Base-by-base conservation (phyloP, 2,797 vertebrate genomes). In the Momotus momota region DNA sequence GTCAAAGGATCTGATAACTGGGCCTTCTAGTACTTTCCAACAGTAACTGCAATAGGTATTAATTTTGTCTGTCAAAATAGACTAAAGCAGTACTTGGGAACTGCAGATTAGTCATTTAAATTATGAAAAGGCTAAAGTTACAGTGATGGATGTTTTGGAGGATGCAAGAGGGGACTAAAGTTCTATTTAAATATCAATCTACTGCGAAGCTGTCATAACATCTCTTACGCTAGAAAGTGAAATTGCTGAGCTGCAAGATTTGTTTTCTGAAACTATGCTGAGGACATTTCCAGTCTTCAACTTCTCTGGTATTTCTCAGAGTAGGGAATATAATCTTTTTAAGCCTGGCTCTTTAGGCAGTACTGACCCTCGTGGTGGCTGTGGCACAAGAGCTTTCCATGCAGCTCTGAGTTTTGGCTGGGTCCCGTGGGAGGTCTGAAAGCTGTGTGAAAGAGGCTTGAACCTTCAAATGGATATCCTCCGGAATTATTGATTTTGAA, bases 31-130 rank as follows among this genome's bases (percentile, higher is more conserved):
- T 52, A 58, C 87, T 93, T 96, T 92, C 89, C 79, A 81, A 0
- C 70, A 73, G 70, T 35, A 91, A 72, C 60, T 77, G 88, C 55
- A 57, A 69, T 80, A 77, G 51, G 58, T 72, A 92, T 96, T 97
- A 93, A 96, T 96, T 94, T 88, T 66, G 58, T 66, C 96, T 96
- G 91, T 96, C 96, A 94, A 94, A 96, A 84, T 40, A 70, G 85
- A 75, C 72, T 69, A 45, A 94, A 94, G 93, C 88, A 41, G 35
- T 94, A 79, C 74, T 96, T 94, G 84, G 64, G 85, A 90, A 7
- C 70, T 81, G 91, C 72, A 94, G 89, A 88, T 94, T 91, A 94
- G 94, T 93, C 73, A 91, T 96, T 93, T 90, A 79, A 94, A 96
- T 95, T 91, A 93, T 92, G 82, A 90, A 95, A 93, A 86, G 93